phyloP scores from a whole-genome alignment of 1,140 invertebrate genomes.

The Spodoptera litura region DNA sequence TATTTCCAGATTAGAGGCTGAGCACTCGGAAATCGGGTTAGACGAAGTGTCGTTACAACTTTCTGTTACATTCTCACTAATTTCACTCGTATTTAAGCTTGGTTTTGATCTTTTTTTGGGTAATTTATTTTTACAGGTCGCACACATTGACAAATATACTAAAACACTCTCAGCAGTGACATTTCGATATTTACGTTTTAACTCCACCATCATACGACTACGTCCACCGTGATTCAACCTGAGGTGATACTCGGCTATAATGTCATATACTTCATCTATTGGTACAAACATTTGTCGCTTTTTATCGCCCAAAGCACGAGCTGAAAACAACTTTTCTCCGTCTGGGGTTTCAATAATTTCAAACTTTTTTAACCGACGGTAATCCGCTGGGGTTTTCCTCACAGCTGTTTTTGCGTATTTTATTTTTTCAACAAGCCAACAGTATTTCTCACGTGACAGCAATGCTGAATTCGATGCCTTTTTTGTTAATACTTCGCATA shows the following conservation, averaged over 20 bases:
- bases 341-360: constrained; percentile 58
- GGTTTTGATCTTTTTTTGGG: constrained; percentile 42
- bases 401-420: constrained; percentile 54
- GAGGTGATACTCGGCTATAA: constrained; percentile 62
- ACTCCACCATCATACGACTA: constrained; percentile 58
- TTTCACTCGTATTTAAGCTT: constrained; percentile 1
- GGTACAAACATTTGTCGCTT: constrained; percentile 57
- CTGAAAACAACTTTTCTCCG: constrained; percentile 57
- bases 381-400: constrained; percentile 61
- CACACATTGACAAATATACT: constrained; percentile 65
- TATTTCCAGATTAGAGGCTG: constrained; percentile 16
- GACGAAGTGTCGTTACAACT: background rate
- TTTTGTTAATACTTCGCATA: constrained; percentile 54
- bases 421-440: constrained; percentile 55
- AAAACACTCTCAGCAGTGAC: constrained; percentile 61
- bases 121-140: constrained; percentile 57
- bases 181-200: constrained; percentile 66
- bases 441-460: constrained; percentile 55
- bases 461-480: constrained; percentile 55
- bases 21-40: constrained; percentile 11
- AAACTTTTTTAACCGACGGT: constrained; percentile 59
- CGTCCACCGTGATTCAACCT: constrained; percentile 64
- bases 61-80: constrained; percentile 22
- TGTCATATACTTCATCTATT: constrained; percentile 65
- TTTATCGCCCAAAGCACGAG: constrained; percentile 45